phyloP scores from a whole-genome alignment of 2,797 vertebrate genomes.

The Chloroceryle inda region DNA sequence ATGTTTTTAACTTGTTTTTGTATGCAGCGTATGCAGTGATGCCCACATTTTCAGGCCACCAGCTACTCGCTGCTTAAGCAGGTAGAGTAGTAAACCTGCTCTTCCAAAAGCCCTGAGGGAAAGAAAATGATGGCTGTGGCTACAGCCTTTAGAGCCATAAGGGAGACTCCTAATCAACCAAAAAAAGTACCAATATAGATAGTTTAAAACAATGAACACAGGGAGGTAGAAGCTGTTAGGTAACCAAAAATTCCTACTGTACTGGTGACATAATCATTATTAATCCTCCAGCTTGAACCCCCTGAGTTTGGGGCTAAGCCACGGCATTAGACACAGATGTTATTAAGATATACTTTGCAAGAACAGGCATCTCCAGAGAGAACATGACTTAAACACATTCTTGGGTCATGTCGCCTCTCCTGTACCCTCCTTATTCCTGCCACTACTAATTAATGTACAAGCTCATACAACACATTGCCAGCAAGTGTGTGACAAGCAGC shows the following conservation, averaged over 20 bases:
- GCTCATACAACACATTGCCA: constrained; percentile 16
- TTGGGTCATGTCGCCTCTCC: constrained; percentile 39
- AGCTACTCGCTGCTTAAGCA: neutral
- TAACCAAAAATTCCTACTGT: neutral
- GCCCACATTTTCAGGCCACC: neutral
- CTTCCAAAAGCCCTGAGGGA: neutral
- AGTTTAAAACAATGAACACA: neutral
- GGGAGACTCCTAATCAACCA: neutral
- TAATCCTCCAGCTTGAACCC: neutral
- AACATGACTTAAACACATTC: constrained; percentile 5
- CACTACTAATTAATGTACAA: constrained; percentile 52
- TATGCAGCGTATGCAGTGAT: neutral
- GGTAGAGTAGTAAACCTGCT: neutral
- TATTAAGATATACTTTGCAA: neutral
- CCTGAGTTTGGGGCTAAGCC: neutral
- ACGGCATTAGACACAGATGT: neutral
- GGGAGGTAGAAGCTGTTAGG: neutral
- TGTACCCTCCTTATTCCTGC: constrained; percentile 24
- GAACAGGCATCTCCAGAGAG: constrained; percentile 5
- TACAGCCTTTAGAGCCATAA: neutral
- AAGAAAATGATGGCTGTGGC: neutral
- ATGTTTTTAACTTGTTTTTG: neutral
- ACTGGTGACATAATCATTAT: neutral
- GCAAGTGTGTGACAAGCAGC: constrained; percentile 31
- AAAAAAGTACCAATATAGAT: neutral